These are phyloP conservation scores for Rhynchotus rufescens DNA, from an alignment of 2,797 vertebrate genomes.

Conservation along the genomic window DNA sequence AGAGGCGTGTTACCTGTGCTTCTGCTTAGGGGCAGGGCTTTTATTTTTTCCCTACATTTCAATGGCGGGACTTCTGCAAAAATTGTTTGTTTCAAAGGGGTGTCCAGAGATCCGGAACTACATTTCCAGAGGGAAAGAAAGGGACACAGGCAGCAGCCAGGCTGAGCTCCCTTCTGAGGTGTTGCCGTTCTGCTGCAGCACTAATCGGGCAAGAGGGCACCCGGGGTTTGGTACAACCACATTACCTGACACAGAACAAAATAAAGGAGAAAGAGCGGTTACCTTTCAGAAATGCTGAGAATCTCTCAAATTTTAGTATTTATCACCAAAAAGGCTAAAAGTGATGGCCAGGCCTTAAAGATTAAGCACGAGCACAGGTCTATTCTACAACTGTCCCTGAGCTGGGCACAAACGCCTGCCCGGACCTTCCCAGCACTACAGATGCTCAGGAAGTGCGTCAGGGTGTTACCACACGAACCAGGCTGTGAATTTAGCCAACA, in stretches of 20 bases:
- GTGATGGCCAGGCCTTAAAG: fast-evolving
- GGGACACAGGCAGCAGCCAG: not conserved
- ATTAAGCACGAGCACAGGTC: not conserved
- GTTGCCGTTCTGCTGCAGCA: conserved; percentile 25
- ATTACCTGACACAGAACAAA: conserved; percentile 32
- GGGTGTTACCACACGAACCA: not conserved
- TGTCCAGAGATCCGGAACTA: not conserved
- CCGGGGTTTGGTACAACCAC: conserved; percentile 22
- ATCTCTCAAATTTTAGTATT: not conserved
- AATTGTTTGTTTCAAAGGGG: not conserved
- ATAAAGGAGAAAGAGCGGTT: conserved; percentile 15
- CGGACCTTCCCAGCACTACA: not conserved
- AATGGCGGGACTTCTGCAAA: not conserved
- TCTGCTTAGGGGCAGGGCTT: not conserved
- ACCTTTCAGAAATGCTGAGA: not conserved
- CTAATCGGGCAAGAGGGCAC: not conserved
- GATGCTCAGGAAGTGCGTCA: not conserved
- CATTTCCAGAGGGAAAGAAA: not conserved
- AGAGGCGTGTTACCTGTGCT: not conserved
- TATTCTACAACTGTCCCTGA: not conserved
- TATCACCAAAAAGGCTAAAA: not conserved
- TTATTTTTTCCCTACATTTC: not conserved
- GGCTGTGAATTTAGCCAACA: not conserved
- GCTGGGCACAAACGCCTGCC: not conserved
- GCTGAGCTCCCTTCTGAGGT: not conserved